Base-by-base conservation (phyloP, 2,113 vertebrate genomes). In the Spilogale gracilis region DNA sequence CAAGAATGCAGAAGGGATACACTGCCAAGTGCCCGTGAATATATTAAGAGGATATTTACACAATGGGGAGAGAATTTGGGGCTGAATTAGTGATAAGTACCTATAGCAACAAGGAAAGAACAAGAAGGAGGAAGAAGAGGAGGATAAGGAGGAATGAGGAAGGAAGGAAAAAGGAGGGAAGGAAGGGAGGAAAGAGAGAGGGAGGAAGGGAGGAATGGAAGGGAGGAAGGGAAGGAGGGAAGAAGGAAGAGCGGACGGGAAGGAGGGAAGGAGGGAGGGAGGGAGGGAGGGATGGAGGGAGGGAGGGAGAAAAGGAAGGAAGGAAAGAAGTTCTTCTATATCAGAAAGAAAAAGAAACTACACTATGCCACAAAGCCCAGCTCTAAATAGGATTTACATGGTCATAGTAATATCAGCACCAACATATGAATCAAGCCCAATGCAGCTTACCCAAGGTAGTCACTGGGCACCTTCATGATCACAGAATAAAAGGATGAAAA, bases 201-300 rank as follows among this genome's bases (percentile, higher is more conserved):
- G 20, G 7, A 45, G 4, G 1, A 2, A 6, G 18, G 3, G 1
- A 56, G 6, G 7, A 20, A 4, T 5, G 13, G 1, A 17, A 14
- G 17, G 9, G 3, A 21, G 17, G 17, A 8, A n/a, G 18, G 69
- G 3, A 10, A 18, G n/a, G 8, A 21, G 16, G n/a, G 1, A 38
- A n/a, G 9, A 43, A 43, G 20, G 69, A 5, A 21, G 18, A 0
- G 9, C 4, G 21, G 6, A 2, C 16, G 6, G 7, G 20, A 2
- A 7, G 18, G 1, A 11, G 2, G 2, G 5, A 18, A 7, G 6
- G 5, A 54, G 14, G 5, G 21, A 2, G 14, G 65, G 17, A 30
- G 12, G 73, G 2, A 21, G 1, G 18, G 9, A 43, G 3, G 2
- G 4, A 9, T 11, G 6, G 2, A 54, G 1, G 18, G 9, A 43